These are phyloP conservation scores for Eonycteris spelaea DNA, from an alignment of 2,113 vertebrate genomes.

Conservation along the genomic window DNA sequence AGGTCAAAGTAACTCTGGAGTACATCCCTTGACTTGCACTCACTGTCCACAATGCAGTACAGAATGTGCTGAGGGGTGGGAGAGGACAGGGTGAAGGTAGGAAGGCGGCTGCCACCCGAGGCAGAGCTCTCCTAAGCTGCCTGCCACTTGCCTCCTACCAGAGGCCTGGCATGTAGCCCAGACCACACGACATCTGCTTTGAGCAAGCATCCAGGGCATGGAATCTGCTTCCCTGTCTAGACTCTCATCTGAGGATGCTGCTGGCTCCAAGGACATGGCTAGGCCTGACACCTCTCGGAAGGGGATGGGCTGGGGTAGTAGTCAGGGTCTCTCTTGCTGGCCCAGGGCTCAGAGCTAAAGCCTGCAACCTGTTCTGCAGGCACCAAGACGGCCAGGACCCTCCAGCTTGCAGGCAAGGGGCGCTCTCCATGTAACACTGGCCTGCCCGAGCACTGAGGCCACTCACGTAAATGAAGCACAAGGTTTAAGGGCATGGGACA, in stretches of 20 bases:
- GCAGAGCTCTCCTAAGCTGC: neutral
- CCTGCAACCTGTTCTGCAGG: neutral
- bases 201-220: neutral
- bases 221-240: neutral
- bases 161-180: neutral
- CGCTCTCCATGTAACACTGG: neutral
- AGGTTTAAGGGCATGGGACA: neutral
- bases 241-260: neutral
- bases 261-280: neutral
- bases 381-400: neutral
- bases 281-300: neutral
- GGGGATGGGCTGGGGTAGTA: neutral
- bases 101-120: neutral
- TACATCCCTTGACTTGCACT: constrained; percentile 96
- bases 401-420: neutral
- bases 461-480: neutral
- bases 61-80: constrained; percentile 90
- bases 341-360: neutral
- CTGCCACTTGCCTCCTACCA: neutral
- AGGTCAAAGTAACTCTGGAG: constrained; percentile 99
- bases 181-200: neutral
- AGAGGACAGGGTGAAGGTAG: neutral
- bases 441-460: neutral
- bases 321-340: neutral
- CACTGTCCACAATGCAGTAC: constrained; percentile 99